Conservation (phyloP, 1,140 invertebrate species). For the Bombus confusus region DNA sequence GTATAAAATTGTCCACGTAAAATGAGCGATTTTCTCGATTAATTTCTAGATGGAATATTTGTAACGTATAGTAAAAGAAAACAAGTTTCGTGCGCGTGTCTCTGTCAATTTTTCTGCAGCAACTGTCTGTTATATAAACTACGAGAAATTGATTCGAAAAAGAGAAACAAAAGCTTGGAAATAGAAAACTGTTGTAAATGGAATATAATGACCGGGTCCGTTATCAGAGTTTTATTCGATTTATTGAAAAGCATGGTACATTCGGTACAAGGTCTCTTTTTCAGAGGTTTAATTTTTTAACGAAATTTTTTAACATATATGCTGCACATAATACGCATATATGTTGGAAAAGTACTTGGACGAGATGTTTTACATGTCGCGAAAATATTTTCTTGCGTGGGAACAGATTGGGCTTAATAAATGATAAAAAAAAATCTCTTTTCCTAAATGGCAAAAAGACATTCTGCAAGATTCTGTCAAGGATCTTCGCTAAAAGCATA, state of each 20-base stretch:
- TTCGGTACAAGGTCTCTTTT: not conserved
- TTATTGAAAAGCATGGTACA: constrained; percentile 22
- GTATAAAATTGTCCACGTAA: not conserved
- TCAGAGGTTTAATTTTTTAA: not conserved
- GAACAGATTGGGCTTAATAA: not conserved
- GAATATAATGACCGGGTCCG: constrained; percentile 14
- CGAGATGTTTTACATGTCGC: not conserved
- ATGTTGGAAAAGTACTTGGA: not conserved
- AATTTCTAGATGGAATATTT: not conserved
- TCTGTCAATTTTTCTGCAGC: not conserved
- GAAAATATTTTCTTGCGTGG: not conserved
- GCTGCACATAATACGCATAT: too few species aligned
- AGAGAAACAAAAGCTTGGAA: not conserved
- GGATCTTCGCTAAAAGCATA: too few species aligned
- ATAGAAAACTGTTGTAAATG: constrained; percentile 11
- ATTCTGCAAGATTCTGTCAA: too few species aligned
- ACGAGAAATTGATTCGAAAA: constrained; percentile 19
- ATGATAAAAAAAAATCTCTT: too few species aligned
- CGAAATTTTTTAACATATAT: not conserved
- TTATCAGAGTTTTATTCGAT: constrained; percentile 40
- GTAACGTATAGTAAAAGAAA: not conserved
- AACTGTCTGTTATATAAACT: not conserved
- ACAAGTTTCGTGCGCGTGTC: not conserved
- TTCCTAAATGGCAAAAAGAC: too few species aligned
- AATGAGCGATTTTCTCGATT: not conserved